Evolutionary conservation across 2,113 vertebrate genomes (phyloP), one percentile per base, ranked within the genome.

Genomic region (Triplophysa tibetana): DNA sequence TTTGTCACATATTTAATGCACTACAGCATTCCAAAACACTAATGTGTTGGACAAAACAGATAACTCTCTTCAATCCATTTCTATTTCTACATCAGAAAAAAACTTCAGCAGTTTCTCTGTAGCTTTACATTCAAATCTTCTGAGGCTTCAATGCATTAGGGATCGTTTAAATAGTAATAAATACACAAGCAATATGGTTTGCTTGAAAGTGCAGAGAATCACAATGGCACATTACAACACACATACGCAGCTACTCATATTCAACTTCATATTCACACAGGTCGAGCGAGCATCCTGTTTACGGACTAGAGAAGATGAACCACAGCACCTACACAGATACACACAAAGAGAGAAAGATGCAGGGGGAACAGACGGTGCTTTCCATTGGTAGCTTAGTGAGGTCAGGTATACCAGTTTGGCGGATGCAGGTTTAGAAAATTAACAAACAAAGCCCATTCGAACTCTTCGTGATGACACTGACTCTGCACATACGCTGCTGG

Each of bases 341-440:
- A 62, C 54, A 78, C 23, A 19, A 43, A 64, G 11, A 73, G 23
- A 72, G 19, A 50, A 0, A 79, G 54, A 74, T 8, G 62, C 21
- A 63, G 56, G 60, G 60, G 52, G 58, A 68, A 63, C 52, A 73
- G 26, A 26, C 19, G 82, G 91, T 91, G 91, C 78, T 93, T 93
- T 93, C 90, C 90, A 83, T 70, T 78, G 78, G 65, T 86, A 84
- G 85, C 87, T 86, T 75, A 83, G 88, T 87, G 86, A 89, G 87
- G 90, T 92, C 89, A 89, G 90, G 89, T 88, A 90, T 73, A 68
- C 79, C 85, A 82, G 84, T 84, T 87, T 70, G 85, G 87, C 86
- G 87, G 86, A 89, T 89, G 76, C 74, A 90, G 81, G 86, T 81
- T 75, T 65, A 68, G 14, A 62, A 29, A 67, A 29, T 52, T 43